These are phyloP conservation scores for Dromas ardeola DNA, from an alignment of 2,113 vertebrate species.

Conservation along the genomic window DNA sequence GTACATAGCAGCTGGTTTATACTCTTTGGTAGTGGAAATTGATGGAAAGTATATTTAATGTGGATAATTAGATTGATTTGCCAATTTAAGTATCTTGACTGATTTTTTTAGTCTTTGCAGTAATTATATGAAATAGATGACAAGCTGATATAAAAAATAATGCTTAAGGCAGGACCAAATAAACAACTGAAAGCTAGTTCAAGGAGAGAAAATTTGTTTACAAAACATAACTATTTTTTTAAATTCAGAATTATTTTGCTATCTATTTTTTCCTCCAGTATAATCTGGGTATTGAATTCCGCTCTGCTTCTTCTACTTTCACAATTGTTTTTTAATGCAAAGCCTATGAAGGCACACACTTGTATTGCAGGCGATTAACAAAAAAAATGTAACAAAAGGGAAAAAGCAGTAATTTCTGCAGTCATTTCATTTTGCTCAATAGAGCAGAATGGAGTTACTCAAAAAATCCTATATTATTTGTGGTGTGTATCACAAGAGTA, in stretches of 20 bases:
- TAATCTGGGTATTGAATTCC: not conserved
- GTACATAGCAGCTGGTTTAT: constrained; percentile 26
- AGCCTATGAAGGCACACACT: not conserved
- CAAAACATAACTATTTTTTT: not conserved
- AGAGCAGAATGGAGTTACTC: not conserved
- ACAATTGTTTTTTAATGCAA: constrained; percentile 6
- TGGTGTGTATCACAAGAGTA: not conserved
- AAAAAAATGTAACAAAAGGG: not conserved
- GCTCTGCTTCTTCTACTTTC: not conserved
- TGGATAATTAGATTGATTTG: constrained; percentile 63
- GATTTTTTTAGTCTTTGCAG: constrained; percentile 47
- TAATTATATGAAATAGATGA: constrained; percentile 27
- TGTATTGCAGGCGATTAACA: constrained; percentile 25
- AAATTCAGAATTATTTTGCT: not conserved
- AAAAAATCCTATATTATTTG: not conserved
- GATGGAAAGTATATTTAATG: constrained; percentile 48
- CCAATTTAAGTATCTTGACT: constrained; percentile 53
- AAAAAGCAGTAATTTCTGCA: constrained; percentile 4
- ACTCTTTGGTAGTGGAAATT: constrained; percentile 51
- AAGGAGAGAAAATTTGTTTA: not conserved
- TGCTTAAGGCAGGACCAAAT: not conserved
- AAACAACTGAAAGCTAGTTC: not conserved
- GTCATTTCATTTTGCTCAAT: not conserved
- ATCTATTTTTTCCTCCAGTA: not conserved
- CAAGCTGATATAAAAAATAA: constrained; percentile 2